Evolutionary conservation across 1,140 invertebrate species (phyloP), one percentile per base, ranked within the genome.

Genomic region (Bombus difficillimus): DNA sequence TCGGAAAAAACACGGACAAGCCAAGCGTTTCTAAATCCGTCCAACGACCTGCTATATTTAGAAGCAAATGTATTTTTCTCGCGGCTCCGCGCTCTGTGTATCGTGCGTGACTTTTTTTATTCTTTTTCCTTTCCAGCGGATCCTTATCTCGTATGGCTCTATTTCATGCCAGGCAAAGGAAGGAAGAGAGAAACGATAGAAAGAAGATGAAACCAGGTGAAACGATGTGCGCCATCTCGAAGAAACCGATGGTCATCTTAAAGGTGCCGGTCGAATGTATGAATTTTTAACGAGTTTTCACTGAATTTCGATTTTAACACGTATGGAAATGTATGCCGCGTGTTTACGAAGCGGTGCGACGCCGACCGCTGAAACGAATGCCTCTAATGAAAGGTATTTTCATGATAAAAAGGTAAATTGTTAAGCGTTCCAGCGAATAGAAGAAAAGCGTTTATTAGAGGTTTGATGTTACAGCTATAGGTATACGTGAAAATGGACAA

Each of bases 1-100:
- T 37, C 43, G 64, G 82, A 74, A 87, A 90, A 92, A 92, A 91
- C 76, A 71, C 66, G 76, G 78, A 74, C 89, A 72, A 84, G 89
- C 83, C 15, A 87, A 87, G 91, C 91, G 90, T 92, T 92, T 92
- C 92, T 93, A 91, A 92, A 92, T 92, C 57, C 75, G 90, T 92
- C 83, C 86, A 37, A 83, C 84, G 78, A 81, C 62, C 34, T 53
- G 71, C 88, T 92, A 91, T 92, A 91, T 92, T 92, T 92, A 92
- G 90, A 82, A 77, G 47, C 74, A 83, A 89, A 90, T 91, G 74
- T 83, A 86, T 92, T 92, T 91, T 91, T 92, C 83, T 66, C 78
- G 28, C 37, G 69, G 43, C 73, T 32, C 66, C 41, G 25, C 34
- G 39, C 34, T 34, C 34, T 4, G 39, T 18, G 28, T 34, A 32